phyloP scores from a whole-genome alignment of 2,113 vertebrate genomes.

The Muscicapa adusta region DNA sequence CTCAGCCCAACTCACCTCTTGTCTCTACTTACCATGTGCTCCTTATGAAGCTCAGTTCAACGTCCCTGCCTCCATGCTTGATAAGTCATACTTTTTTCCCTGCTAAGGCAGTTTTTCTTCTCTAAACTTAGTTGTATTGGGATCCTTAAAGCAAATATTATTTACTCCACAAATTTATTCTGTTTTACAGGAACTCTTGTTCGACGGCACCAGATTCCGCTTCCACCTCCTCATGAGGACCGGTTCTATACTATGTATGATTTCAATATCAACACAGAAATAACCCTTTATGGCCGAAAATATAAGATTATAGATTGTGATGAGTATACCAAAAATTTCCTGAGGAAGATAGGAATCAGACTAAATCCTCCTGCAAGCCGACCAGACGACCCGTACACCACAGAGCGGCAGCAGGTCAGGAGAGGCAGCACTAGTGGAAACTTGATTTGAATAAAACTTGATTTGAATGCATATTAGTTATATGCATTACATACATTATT shows the following conservation, averaged over 20 bases:
- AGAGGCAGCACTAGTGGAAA: background rate
- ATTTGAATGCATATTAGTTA: background rate
- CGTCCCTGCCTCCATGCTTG: background rate
- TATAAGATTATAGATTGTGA: slow-evolving; percentile 87
- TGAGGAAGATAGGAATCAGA: slow-evolving; percentile 81
- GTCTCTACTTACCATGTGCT: background rate
- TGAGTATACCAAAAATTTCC: slow-evolving; percentile 83
- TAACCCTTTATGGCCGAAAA: slow-evolving; percentile 79
- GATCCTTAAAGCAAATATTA: background rate
- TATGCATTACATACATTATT: background rate
- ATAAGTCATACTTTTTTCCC: background rate
- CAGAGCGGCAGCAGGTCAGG: slow-evolving; percentile 74
- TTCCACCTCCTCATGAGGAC: slow-evolving; percentile 84
- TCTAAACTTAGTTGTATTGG: background rate
- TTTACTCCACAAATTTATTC: background rate
- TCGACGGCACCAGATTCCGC: slow-evolving; percentile 82
- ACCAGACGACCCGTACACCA: slow-evolving; percentile 83
- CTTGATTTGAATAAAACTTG: background rate
- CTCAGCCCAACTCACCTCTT: background rate
- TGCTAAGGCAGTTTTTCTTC: background rate
- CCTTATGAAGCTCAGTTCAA: background rate
- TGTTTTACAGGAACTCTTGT: slow-evolving; percentile 79
- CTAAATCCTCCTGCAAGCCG: slow-evolving; percentile 66
- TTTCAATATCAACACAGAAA: slow-evolving; percentile 85
- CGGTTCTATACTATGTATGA: slow-evolving; percentile 83